Evolutionary conservation across 2,797 vertebrate genomes (phyloP).

Genomic region (Lithobates sylvaticus): DNA sequence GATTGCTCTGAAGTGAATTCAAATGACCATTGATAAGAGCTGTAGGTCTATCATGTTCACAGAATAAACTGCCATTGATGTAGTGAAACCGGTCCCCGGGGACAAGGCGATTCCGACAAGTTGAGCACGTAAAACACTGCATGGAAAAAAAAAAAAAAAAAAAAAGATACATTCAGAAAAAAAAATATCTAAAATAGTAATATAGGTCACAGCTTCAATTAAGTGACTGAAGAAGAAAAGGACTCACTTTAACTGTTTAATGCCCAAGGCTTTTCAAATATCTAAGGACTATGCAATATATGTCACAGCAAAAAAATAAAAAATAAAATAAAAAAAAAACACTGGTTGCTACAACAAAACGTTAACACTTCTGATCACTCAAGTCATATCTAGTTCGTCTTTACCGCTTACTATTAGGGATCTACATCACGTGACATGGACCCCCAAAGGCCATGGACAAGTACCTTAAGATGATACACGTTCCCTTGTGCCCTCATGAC

Average conservation of each 20-base stretch:
- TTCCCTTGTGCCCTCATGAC: conserved; percentile 99
- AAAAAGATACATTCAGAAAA: conserved; percentile 56
- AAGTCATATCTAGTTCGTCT: too few species aligned
- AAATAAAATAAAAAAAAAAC: too few species aligned
- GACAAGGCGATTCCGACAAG: conserved; percentile 98
- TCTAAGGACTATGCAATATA: too few species aligned
- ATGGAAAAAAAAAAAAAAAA: conserved; percentile 70
- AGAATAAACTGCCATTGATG: conserved; percentile 99
- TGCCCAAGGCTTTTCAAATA: background rate
- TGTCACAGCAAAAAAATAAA: too few species aligned
- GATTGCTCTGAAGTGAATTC: conserved; percentile 99
- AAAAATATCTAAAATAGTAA: background rate
- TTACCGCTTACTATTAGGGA: too few species aligned
- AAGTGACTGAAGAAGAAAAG: background rate
- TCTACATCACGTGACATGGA: too few species aligned
- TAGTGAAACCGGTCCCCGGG: conserved; percentile 99
- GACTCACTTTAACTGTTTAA: background rate
- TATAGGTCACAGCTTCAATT: conserved; percentile 20
- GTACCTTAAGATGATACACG: conserved; percentile 99
- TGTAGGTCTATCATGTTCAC: conserved; percentile 99
- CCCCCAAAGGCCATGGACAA: background rate
- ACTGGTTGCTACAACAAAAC: too few species aligned
- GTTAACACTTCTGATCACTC: too few species aligned
- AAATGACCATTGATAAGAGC: conserved; percentile 99
- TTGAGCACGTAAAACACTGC: conserved; percentile 98